Base-by-base conservation (phyloP, 2,888 invertebrate species). In the Dryomyza anilis region DNA sequence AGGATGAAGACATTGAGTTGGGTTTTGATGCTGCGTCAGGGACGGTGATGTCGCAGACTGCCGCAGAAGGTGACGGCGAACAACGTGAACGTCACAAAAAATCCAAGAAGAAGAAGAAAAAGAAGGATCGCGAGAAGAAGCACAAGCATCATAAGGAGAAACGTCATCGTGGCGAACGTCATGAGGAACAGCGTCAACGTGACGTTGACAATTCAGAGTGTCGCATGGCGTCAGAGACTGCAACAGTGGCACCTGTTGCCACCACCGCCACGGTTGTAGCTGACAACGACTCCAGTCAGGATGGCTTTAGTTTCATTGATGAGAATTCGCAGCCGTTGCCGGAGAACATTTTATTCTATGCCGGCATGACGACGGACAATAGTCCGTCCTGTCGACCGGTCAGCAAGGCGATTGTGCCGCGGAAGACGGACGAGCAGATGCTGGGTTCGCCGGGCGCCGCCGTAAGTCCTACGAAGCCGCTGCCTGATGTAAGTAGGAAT, bases 41-140 rank as follows among this genome's bases (percentile, higher is more conserved):
- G 8, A n/a, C n/a, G n/a, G n/a, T n/a, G n/a, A n/a, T n/a, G n/a
- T n/a, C n/a, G n/a, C n/a, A n/a, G n/a, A n/a, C n/a, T n/a, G n/a
- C n/a, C n/a, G n/a, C n/a, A n/a, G n/a, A n/a, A n/a, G n/a, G n/a
- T n/a, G n/a, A n/a, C n/a, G n/a, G n/a, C n/a, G 77, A 81, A 48
- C 72, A 77, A 62, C 79, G 78, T 0, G 83, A 85, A 55, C 86
- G 87, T 3, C 89, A 90, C 72, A 91, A 91, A 71, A 91, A 91
- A 75, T 86, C 89, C 0, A 91, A 91, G 76, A 91, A 91, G 82
- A 91, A 91, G 78, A 91, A 92, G 81, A 92, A 91, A 84, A 92
- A 91, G 83, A 91, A 91, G 80, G 87, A 87, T 73, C 86, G 88
- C 64, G 89, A 90, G 73, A 88, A 90, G 74, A 88, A 90, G 68